A percentile compares a stretch with the other conserved stretches of the same genome.
Evolutionary conservation across 2,888 invertebrate species (phyloP).

Genomic region (Amphipoea oculea): DNA sequence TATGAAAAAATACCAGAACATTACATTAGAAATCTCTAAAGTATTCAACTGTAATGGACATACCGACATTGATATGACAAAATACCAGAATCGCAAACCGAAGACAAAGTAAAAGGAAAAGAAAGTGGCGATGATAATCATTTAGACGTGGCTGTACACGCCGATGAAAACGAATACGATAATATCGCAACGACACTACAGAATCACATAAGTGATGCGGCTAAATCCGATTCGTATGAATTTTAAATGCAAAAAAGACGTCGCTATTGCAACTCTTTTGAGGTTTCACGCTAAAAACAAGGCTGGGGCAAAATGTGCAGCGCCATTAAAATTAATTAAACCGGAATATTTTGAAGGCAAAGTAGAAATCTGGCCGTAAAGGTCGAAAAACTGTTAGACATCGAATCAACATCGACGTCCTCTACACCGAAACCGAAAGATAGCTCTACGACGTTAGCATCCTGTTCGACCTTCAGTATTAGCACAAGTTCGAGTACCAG

Average conservation of each 20-base stretch:
- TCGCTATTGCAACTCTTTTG: slow-evolving; percentile 79
- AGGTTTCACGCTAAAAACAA: slow-evolving; percentile 70
- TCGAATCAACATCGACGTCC: slow-evolving; percentile 8
- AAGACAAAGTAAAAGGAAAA: slow-evolving; percentile 10
- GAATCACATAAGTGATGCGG: slow-evolving; percentile 71
- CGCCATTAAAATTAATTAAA: slow-evolving; percentile 71
- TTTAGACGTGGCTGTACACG: slow-evolving; percentile 8
- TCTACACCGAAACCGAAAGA: slow-evolving; percentile 40
- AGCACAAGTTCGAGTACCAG: neutral
- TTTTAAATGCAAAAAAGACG: slow-evolving; percentile 73
- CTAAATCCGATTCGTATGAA: slow-evolving; percentile 68
- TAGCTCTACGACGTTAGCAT: slow-evolving; percentile 12
- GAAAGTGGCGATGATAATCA: neutral
- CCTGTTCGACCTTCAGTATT: slow-evolving; percentile 21
- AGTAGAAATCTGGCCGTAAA: slow-evolving; percentile 7
- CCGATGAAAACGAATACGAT: too few relatives aligned
- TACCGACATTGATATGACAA: too few relatives aligned
- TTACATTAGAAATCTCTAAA: too few relatives aligned
- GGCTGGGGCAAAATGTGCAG: slow-evolving; percentile 14
- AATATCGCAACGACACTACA: slow-evolving; percentile 69
- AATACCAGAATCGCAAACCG: too few relatives aligned
- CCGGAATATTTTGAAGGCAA: slow-evolving; percentile 73
- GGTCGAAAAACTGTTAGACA: neutral
- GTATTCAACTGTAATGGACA: too few relatives aligned
- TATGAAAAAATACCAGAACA: too few relatives aligned